A percentile compares a stretch with the other conserved stretches of the same genome.
phyloP scores from a whole-genome alignment of 1,140 invertebrate genomes.

The Glossosoma conforme region DNA sequence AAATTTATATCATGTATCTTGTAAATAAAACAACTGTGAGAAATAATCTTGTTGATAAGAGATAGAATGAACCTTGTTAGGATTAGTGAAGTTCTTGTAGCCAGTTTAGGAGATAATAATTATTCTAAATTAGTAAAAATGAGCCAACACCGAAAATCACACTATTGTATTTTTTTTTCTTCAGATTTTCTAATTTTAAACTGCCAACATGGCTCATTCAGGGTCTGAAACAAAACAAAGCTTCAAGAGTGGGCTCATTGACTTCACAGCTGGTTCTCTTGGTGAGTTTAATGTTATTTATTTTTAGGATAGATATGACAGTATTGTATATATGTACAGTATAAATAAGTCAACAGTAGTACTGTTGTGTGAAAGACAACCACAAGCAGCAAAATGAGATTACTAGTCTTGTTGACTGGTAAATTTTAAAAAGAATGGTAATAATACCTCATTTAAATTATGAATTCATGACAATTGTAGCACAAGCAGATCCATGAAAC shows the following conservation, averaged over 20 bases:
- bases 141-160: no score
- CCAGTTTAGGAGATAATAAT: no score
- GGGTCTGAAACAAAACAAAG: conserved; percentile 32
- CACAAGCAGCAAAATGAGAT: not conserved
- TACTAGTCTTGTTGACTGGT: not conserved
- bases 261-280: conserved; percentile 65
- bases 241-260: conserved; percentile 61
- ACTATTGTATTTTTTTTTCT: not conserved
- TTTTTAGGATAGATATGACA: not conserved
- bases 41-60: no score
- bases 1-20: no score
- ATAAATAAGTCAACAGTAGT: not conserved
- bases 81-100: no score
- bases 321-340: not conserved
- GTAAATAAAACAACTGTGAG: no score
- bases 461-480: not conserved
- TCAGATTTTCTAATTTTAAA: not conserved
- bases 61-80: no score
- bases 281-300: conserved; percentile 47
- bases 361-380: not conserved
- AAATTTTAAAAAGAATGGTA: not conserved
- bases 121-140: no score
- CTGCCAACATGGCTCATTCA: conserved; percentile 42
- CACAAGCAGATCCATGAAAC: no score
- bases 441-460: not conserved